Evolutionary conservation across 2,888 invertebrate species (phyloP).

Genomic region (Nemurella pictetii): DNA sequence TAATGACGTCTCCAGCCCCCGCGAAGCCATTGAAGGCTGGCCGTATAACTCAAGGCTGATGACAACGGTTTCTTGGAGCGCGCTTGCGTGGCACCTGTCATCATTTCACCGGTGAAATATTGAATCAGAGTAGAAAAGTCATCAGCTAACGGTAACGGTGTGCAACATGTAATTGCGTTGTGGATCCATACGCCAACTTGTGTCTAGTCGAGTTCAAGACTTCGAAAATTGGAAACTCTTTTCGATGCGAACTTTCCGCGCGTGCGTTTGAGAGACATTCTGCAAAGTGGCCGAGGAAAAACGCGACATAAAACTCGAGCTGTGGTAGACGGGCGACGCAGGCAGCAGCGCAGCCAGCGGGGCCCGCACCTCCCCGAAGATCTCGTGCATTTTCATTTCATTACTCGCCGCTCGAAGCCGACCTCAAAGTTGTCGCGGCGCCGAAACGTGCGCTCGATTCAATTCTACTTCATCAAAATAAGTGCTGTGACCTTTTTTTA

Average conservation of each 20-base stretch:
- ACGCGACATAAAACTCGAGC: background rate
- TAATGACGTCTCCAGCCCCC: background rate
- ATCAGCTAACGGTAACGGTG: background rate
- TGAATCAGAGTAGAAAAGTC: background rate
- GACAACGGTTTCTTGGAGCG: background rate
- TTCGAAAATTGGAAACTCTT: background rate
- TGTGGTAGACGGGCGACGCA: too few relatives aligned
- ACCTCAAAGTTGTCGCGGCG: background rate
- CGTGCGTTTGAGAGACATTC: background rate
- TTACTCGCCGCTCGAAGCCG: background rate
- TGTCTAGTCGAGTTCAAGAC: background rate
- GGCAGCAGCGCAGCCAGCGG: too few relatives aligned
- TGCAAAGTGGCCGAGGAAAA: background rate
- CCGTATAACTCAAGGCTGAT: conserved; percentile 2
- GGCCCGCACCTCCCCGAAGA: background rate
- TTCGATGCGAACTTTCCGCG: background rate
- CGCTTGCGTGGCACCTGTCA: background rate
- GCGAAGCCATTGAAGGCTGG: background rate
- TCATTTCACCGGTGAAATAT: background rate
- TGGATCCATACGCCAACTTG: background rate
- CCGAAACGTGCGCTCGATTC: background rate
- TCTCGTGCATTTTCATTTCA: background rate
- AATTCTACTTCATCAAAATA: background rate
- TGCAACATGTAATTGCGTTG: background rate
- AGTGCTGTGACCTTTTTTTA: background rate